A percentile compares a stretch with the other conserved stretches of the same genome.
phyloP scores from a whole-genome alignment of 2,888 invertebrate genomes.

The Axea sp. region DNA sequence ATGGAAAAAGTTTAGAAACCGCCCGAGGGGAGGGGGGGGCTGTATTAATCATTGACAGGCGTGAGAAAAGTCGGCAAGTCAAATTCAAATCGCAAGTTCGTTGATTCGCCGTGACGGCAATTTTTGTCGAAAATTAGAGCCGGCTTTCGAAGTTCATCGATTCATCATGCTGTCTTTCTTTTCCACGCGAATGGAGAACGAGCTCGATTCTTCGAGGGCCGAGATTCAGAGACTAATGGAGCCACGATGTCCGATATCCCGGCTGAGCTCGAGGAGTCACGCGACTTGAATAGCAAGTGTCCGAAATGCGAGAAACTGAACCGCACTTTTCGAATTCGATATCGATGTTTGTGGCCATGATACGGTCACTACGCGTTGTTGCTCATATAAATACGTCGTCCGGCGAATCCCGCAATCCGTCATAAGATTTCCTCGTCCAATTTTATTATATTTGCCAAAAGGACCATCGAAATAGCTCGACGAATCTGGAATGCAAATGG shows the following conservation, averaged over 20 bases:
- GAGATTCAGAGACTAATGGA: conserved; percentile 65
- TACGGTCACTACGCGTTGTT: conserved; percentile 14
- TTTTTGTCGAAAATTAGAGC: conserved; percentile 43
- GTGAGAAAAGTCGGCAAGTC: conserved; percentile 9
- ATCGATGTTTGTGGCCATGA: conserved; percentile 26
- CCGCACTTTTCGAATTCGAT: conserved; percentile 28
- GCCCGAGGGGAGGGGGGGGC: background rate
- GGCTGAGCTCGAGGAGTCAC: conserved; percentile 34
- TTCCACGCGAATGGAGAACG: conserved; percentile 39
- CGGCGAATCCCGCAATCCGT: background rate
- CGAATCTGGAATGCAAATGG: too few species aligned
- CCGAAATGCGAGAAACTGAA: conserved; percentile 44
- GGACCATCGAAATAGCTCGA: too few species aligned
- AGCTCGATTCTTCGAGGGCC: conserved; percentile 32
- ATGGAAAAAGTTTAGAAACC: too few species aligned
- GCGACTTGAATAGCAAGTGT: conserved; percentile 61
- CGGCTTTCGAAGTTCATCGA: conserved; percentile 53
- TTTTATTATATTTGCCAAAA: too few species aligned
- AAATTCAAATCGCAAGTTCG: conserved; percentile 32
- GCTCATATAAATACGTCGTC: conserved; percentile 22
- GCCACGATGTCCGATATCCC: conserved; percentile 57
- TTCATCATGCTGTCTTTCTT: conserved; percentile 56
- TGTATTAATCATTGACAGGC: conserved; percentile 14
- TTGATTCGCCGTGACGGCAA: conserved; percentile 28
- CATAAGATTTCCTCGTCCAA: background rate